A percentile compares a stretch with the other conserved stretches of the same genome.
Evolutionary conservation across 2,888 invertebrate species (phyloP).

Genomic region (Mamestra brassicae): DNA sequence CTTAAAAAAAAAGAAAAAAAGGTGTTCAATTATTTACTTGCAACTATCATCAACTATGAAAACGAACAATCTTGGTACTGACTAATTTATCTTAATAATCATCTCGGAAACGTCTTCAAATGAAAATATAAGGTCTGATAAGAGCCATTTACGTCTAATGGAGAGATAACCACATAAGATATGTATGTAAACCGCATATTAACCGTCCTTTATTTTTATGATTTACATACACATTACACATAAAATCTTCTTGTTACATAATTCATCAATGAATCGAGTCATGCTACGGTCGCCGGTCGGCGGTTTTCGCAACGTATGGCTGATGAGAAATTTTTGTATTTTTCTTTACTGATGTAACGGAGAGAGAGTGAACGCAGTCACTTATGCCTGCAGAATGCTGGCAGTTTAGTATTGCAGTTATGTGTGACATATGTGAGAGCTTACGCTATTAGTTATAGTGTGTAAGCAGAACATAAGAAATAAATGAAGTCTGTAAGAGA

Average conservation of each 20-base stretch:
- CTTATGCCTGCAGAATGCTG: conserved; percentile 33
- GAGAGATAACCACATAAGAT: conserved; percentile 9
- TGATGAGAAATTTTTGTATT: conserved; percentile 62
- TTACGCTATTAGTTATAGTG: conserved; percentile 31
- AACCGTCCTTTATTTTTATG: conserved; percentile 11
- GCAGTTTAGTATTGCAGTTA: conserved; percentile 26
- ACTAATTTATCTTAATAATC: background rate
- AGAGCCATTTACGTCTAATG: conserved; percentile 10
- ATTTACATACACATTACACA: conserved; percentile 27
- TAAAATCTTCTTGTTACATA: conserved; percentile 44
- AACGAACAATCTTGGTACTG: background rate
- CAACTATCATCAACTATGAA: background rate
- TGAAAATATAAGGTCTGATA: background rate
- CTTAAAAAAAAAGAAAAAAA: too few relatives aligned
- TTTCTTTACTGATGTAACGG: conserved; percentile 69
- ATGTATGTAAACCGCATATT: background rate
- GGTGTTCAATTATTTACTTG: background rate
- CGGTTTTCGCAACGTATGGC: conserved; percentile 48
- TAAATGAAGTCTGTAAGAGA: background rate
- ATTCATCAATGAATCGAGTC: conserved; percentile 55
- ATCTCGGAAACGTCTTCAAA: conserved; percentile 4
- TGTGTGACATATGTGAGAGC: conserved; percentile 30
- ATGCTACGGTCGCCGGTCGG: conserved; percentile 35
- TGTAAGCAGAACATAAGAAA: conserved; percentile 22
- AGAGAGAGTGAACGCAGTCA: conserved; percentile 64